phyloP scores from a whole-genome alignment of 2,888 invertebrate species.

The Netelia virgata region DNA sequence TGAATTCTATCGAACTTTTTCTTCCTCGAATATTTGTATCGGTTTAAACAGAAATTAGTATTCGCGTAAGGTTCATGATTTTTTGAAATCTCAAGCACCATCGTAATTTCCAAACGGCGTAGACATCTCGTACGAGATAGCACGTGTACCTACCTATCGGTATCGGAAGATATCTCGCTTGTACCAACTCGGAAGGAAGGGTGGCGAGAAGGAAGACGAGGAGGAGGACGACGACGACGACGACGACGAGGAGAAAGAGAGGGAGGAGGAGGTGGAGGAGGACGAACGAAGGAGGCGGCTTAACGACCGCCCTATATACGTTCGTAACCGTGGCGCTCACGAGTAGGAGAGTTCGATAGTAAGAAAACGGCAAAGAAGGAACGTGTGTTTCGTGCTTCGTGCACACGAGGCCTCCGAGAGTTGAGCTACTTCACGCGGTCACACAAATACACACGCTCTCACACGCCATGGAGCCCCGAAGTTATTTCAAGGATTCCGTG shows the following conservation, averaged over 20 bases:
- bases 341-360: constrained; percentile 65
- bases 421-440: constrained; percentile 43
- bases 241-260: constrained; percentile 29
- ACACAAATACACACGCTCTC: constrained; percentile 21
- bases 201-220: background rate
- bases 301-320: constrained; percentile 71
- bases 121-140: no score
- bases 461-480: constrained; percentile 37
- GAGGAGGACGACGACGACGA: constrained; percentile 4
- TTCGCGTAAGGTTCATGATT: no score
- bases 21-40: no score
- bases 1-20: no score
- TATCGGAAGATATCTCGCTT: no score
- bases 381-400: constrained; percentile 39
- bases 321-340: constrained; percentile 61
- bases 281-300: constrained; percentile 47
- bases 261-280: constrained; percentile 13
- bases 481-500: constrained; percentile 73
- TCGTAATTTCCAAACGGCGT: no score
- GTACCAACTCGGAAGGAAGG: no score
- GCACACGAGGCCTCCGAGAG: constrained; percentile 46
- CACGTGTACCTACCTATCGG: no score
- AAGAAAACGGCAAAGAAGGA: constrained; percentile 61
- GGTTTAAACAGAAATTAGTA: no score
- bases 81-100: no score